Conservation (phyloP, 1,140 invertebrate species). For the Hirudo medicinalis region DNA sequence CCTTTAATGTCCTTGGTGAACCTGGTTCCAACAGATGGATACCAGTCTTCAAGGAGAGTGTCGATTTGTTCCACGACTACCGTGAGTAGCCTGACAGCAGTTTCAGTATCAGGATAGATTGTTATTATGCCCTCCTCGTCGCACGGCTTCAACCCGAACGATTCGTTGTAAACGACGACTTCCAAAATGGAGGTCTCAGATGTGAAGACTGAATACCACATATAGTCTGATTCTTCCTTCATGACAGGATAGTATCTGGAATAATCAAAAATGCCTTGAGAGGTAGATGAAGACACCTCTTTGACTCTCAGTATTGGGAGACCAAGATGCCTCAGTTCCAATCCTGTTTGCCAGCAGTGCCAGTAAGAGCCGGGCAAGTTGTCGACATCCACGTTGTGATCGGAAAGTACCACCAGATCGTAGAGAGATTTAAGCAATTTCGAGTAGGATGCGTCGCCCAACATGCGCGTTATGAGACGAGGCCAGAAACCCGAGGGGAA, state of each 20-base stretch:
- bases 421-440: slow-evolving; percentile 12
- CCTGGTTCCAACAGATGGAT: slow-evolving; percentile 80
- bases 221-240: slow-evolving; percentile 1
- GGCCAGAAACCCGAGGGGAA: slow-evolving; percentile 97
- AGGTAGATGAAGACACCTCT: slow-evolving; percentile 2
- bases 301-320: slow-evolving; percentile 12
- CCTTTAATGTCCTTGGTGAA: slow-evolving; percentile 96
- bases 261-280: neutral
- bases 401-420: slow-evolving; percentile 29
- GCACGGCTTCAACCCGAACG: slow-evolving; percentile 52
- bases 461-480: slow-evolving; percentile 71
- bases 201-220: slow-evolving; percentile 52
- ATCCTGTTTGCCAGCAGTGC: slow-evolving; percentile 87
- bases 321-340: slow-evolving; percentile 50
- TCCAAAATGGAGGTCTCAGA: slow-evolving; percentile 67
- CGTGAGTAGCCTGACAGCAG: slow-evolving; percentile 66
- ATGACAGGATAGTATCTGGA: neutral
- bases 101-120: slow-evolving; percentile 34
- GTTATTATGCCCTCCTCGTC: slow-evolving; percentile 36
- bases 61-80: slow-evolving; percentile 92
- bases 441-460: slow-evolving; percentile 57
- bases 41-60: slow-evolving; percentile 93
- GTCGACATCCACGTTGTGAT: slow-evolving; percentile 48
- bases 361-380: slow-evolving; percentile 62
- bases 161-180: slow-evolving; percentile 64